Evolutionary conservation across 2,888 invertebrate species (phyloP).

Genomic region (Agriopis leucophaearia): DNA sequence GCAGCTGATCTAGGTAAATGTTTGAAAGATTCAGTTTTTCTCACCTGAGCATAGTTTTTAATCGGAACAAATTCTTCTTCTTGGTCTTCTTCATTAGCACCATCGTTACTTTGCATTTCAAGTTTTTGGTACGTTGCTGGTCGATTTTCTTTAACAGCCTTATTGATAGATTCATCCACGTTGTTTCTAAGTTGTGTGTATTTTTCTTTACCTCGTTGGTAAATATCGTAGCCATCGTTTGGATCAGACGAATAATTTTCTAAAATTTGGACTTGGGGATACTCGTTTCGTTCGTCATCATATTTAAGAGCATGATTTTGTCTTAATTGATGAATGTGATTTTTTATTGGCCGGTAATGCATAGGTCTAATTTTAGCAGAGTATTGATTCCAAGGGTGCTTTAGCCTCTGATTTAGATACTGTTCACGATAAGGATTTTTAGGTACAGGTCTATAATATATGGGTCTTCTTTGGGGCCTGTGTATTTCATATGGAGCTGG

Average conservation of each 20-base stretch:
- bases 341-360: constrained; percentile 77
- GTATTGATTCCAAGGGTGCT: constrained; percentile 78
- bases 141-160: constrained; percentile 64
- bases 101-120: constrained; percentile 66
- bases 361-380: constrained; percentile 75
- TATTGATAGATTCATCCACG: constrained; percentile 75
- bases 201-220: constrained; percentile 78
- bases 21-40: constrained; percentile 88
- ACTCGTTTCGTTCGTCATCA: constrained; percentile 79
- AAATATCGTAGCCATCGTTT: constrained; percentile 85
- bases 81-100: constrained; percentile 54
- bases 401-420: constrained; percentile 71
- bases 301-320: constrained; percentile 78
- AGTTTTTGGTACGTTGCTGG: constrained; percentile 62
- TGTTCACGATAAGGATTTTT: constrained; percentile 61
- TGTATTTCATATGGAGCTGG: constrained; percentile 75
- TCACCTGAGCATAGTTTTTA: constrained; percentile 89
- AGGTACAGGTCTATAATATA: constrained; percentile 68
- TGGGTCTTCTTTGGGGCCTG: constrained; percentile 69
- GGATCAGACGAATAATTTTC: constrained; percentile 65
- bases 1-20: constrained; percentile 87
- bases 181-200: constrained; percentile 73
- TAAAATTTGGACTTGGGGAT: constrained; percentile 70
- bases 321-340: constrained; percentile 71
- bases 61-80: constrained; percentile 87